Base-by-base conservation (phyloP, 2,797 vertebrate genomes). In the Pterois miles region DNA sequence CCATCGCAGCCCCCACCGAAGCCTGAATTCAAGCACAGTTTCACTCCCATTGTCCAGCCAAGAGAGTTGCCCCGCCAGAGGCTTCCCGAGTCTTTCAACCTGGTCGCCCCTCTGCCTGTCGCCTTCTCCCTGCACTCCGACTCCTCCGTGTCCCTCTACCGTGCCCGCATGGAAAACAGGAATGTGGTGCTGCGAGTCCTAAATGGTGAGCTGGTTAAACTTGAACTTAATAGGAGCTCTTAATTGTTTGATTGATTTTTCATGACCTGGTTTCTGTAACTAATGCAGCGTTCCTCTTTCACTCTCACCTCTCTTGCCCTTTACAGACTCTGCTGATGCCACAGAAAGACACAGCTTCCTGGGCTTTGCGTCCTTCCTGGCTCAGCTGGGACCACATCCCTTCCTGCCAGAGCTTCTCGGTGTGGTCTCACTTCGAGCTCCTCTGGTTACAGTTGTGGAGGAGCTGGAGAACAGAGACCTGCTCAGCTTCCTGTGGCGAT, bases 401-500 rank as follows among this genome's bases (percentile, higher is more conserved):
- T 97, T 99, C 86, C 86, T 99, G 75, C 96, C 97, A 0, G 95
- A 96, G 74, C 88, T 99, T 52, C 69, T 98, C 13, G 98, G 97
- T 2, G 97, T 98, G 73, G 96, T 97, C 81, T 93, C 96, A 4
- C 89, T 96, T 6, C 86, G 91, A 18, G 90, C 95, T 27, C 98
- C 98, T 0, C 95, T 98, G 80, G 96, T 97, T 57, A 96, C 96
- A 50, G 88, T 99, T 4, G 81, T 98, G 79, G 97, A 99, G 75
- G 95, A 97, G 81, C 72, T 97, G 72, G 93, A 96, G 81, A 96
- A 96, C 60, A 95, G 95, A 81, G 95, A 98, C 75, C 92, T 99
- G 65, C 95, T 99, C 83, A 94, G 94, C 68, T 97, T 96, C 90
- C 94, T 99, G 54, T 99, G 98, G 98, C 93, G 85, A 13, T 98